Base-by-base conservation (phyloP, 2,888 invertebrate species). In the Drosophila formosana region DNA sequence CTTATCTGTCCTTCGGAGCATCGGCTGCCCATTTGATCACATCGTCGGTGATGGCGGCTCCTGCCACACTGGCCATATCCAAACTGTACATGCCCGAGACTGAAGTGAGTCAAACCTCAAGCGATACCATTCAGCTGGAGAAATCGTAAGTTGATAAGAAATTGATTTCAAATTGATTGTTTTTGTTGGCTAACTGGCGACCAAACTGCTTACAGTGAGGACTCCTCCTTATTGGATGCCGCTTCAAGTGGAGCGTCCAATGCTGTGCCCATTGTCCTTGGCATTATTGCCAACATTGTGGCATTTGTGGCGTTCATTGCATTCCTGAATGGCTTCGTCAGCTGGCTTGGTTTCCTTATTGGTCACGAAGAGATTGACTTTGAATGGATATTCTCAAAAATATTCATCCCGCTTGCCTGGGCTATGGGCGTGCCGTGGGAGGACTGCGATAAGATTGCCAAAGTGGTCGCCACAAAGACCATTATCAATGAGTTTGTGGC, bases 31-130 rank as follows among this genome's bases (percentile, higher is more conserved):
- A 98, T 92, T 93, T 99, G 41, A 95, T 99, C 72, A 97, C 98
- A 0, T 97, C 99, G 0, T 97, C 97, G 71, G 96, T 99, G 0
- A 98, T 99, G 98, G 97, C 98, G 0, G 98, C 99, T 0, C 99
- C 99, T 0, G 98, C 98, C 0, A 96, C 98, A 0, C 92, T 99
- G 30, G 97, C 97, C 83, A 96, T 95, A 89, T 95, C 98, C 9
- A 99, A 99, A 92, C 93, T 99, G 0, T 94, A 98, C 84, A 96
- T 96, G 93, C 99, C 99, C 0, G 99, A 99, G 93, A 97, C 96
- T 0, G 96, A 97, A 86, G 93, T 95, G 64, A 96, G 97, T 0
- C 93, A 95, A 73, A 96, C 97, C 0, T 95, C 95, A 0, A 95
- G 95, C 0, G 95, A 96, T 41, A 96, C 96, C 68, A 95, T 99